Base-by-base conservation (phyloP, 2,113 vertebrate species). In the Limanda limanda region DNA sequence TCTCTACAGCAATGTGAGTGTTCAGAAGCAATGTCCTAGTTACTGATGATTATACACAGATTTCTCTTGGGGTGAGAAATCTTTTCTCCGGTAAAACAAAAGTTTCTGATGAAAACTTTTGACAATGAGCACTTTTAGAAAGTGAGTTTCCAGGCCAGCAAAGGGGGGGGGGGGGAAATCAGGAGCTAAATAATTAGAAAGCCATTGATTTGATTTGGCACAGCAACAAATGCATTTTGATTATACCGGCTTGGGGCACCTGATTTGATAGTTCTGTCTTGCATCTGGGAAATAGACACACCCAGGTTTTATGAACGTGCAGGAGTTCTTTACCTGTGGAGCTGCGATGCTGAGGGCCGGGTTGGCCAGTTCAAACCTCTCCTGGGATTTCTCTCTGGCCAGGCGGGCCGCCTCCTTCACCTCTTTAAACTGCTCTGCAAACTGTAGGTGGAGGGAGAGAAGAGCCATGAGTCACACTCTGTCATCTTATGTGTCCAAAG, bases 301-400 rank as follows among this genome's bases (percentile, higher is more conserved):
- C 4, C 18, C 15, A 17, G 47, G 31, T 27, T 78, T 42, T 20
- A 35, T 45, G 17, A 24, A 78, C 35, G 56, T 20, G 14, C 47
- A 58, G 42, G 21, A n/a, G 74, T 35, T 6, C 13, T 71, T 90
- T 86, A 99, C 98, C 96, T 99, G 97, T 57, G 96, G 98, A 54
- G 98, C 92, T 0, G 95, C 86, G 42, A 98, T 95, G 45, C 66
- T 96, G 67, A 98, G 94, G 0, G 94, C 96, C 0, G 97, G 95
- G 17, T 96, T 97, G 86, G 94, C 95, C 71, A 99, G 89, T 75
- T 99, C 98, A 10, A 96, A 97, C 37, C 97, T 96, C 89, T 99
- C 98, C 91, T 99, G 97, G 61, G 96, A 98, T 74, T 97, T 99
- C 89, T 99, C 98, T 86, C 97, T 92, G 0, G 96, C 97, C 85